Evolutionary conservation across 2,888 invertebrate species (phyloP).

Genomic region (Spodoptera littoralis): DNA sequence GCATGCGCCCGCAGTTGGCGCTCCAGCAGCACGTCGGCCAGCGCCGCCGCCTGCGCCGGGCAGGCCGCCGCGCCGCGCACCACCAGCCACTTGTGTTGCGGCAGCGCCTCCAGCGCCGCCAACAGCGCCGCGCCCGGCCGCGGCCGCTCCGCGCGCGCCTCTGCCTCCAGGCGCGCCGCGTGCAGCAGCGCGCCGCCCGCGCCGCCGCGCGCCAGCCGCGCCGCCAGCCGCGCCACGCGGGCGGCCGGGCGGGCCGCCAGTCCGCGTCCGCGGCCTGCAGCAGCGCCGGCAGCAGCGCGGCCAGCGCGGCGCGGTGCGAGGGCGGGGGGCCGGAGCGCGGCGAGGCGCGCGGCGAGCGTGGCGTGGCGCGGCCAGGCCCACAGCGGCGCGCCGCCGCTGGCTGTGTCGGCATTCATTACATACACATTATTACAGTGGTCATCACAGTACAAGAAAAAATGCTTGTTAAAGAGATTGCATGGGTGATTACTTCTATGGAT

Average conservation of each 20-base stretch:
- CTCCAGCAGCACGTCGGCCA: constrained; percentile 93
- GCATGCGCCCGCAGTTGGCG: constrained; percentile 93
- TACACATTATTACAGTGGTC: too few species aligned
- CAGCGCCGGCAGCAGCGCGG: constrained; percentile 54
- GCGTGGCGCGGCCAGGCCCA: constrained; percentile 43
- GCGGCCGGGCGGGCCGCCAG: constrained; percentile 47
- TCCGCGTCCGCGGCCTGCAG: constrained; percentile 48
- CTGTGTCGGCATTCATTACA: constrained; percentile 30
- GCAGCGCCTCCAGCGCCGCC: constrained; percentile 69
- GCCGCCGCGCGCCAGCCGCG: constrained; percentile 34
- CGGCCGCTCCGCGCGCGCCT: constrained; percentile 44
- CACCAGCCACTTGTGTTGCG: constrained; percentile 64
- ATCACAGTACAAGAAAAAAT: too few species aligned
- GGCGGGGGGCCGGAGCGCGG: constrained; percentile 46
- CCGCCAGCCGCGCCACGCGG: constrained; percentile 35
- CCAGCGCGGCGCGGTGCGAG: constrained; percentile 50
- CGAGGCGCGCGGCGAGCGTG: constrained; percentile 42
- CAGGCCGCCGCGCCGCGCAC: constrained; percentile 72
- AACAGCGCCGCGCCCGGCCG: constrained; percentile 53
- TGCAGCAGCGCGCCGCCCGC: constrained; percentile 39
- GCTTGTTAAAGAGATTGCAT: too few species aligned
- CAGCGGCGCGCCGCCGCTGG: constrained; percentile 60
- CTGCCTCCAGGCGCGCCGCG: constrained; percentile 36
- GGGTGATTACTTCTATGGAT: too few species aligned
- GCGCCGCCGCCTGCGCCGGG: constrained; percentile 88